Percentiles rank a stretch among this genome's conserved stretches.
Evolutionary conservation across 2,888 invertebrate genomes (phyloP).

Genomic region (Tridacna crocea): DNA sequence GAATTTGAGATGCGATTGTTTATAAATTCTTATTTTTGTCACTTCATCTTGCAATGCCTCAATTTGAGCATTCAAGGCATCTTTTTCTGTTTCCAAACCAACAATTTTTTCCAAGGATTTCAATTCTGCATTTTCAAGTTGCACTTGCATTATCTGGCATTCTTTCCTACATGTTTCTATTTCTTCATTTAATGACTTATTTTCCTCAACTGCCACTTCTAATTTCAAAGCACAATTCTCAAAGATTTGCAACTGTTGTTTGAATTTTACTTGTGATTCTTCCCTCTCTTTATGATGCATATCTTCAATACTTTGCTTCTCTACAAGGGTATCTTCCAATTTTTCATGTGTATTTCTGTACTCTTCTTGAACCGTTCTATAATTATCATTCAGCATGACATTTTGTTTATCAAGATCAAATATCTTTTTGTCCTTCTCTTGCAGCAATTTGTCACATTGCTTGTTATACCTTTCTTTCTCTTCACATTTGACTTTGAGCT

Average conservation of each 20-base stretch:
- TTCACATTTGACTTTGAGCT: constrained; percentile 46
- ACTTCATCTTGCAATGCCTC: constrained; percentile 26
- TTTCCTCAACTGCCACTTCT: constrained; percentile 3
- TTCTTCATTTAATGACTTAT: constrained; percentile 7
- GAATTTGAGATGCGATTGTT: background rate
- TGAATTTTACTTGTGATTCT: background rate
- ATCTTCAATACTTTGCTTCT: background rate
- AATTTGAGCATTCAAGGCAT: constrained; percentile 39
- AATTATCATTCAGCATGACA: constrained; percentile 47
- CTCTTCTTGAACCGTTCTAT: constrained; percentile 36
- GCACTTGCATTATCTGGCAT: constrained; percentile 36
- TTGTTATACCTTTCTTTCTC: constrained; percentile 31
- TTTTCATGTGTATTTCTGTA: background rate
- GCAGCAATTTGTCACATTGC: background rate
- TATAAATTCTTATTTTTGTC: background rate
- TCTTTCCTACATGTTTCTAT: constrained; percentile 32
- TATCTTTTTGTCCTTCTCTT: constrained; percentile 41
- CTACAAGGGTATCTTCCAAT: background rate
- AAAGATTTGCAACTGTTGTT: constrained; percentile 13
- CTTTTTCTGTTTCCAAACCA: constrained; percentile 57
- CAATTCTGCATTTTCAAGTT: constrained; percentile 56
- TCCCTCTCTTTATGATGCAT: constrained; percentile 13
- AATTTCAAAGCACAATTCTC: background rate
- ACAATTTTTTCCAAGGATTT: constrained; percentile 56
- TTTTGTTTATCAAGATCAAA: constrained; percentile 50